Conservation (phyloP, 1,140 invertebrate species). For the Aphelenchoides besseyi region DNA sequence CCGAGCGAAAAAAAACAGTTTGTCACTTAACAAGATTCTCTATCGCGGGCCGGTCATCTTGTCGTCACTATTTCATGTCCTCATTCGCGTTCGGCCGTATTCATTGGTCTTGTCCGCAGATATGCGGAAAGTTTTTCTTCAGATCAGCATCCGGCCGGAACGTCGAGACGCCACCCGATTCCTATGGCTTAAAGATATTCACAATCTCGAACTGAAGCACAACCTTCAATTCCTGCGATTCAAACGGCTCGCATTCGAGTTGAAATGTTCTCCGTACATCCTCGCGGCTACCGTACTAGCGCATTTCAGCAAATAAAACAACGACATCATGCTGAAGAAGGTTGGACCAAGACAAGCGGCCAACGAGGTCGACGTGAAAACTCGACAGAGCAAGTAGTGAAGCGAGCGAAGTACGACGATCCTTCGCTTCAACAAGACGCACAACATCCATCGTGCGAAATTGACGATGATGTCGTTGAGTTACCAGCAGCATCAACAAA, state of each 20-base stretch:
- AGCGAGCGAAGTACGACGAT: constrained; percentile 30
- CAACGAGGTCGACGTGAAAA: not conserved
- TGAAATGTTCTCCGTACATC: constrained; percentile 24
- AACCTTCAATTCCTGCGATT: constrained; percentile 24
- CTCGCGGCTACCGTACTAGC: constrained; percentile 5
- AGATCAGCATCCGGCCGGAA: not conserved
- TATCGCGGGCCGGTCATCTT: constrained; percentile 27
- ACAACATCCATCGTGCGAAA: too few species aligned
- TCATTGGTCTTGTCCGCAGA: constrained; percentile 27
- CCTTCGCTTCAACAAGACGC: too few species aligned
- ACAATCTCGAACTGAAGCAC: not conserved
- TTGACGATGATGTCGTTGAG: too few species aligned
- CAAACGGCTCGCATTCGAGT: constrained; percentile 26
- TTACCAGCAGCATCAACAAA: too few species aligned
- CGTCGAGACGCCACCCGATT: constrained; percentile 19
- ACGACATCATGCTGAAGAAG: constrained; percentile 28
- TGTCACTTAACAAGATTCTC: constrained; percentile 25
- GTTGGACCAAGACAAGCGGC: too few species aligned
- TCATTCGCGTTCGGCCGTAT: constrained; percentile 7
- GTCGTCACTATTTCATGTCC: not conserved
- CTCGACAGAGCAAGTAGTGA: constrained; percentile 30
- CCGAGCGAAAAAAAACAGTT: constrained; percentile 34
- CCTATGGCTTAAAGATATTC: constrained; percentile 38
- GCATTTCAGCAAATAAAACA: constrained; percentile 5
- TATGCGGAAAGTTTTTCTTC: constrained; percentile 39